Evolutionary conservation across 1,140 invertebrate genomes (phyloP).

Genomic region (Brachionus manjavacas): DNA sequence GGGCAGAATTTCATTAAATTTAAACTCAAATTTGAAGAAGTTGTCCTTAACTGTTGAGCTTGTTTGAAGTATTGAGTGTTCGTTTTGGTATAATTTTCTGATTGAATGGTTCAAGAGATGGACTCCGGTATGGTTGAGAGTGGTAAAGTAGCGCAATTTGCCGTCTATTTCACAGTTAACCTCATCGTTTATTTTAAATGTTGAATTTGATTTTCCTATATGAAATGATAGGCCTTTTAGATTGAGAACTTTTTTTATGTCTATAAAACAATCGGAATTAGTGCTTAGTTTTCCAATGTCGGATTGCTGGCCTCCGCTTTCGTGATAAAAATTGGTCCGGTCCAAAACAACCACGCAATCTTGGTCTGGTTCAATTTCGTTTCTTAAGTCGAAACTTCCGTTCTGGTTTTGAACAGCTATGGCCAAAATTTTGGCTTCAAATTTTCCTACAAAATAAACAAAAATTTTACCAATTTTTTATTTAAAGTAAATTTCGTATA

Average conservation of each 20-base stretch:
- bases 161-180: conserved; percentile 2
- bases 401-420: background rate
- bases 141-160: background rate
- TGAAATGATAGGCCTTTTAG: conserved; percentile 17
- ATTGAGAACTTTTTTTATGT: background rate
- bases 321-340: conserved; percentile 73
- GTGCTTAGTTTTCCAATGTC: conserved; percentile 68
- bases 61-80: conserved; percentile 27
- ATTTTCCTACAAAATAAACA: background rate
- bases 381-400: conserved; percentile 53
- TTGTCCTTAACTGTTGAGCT: background rate
- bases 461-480: background rate
- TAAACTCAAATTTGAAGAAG: conserved; percentile 28
- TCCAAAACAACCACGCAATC: conserved; percentile 63
- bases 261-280: background rate
- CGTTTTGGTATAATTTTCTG: background rate
- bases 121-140: conserved; percentile 15
- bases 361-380: conserved; percentile 44
- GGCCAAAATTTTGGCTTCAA: background rate
- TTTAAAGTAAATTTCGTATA: too few species aligned
- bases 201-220: background rate
- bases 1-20: conserved; percentile 14
- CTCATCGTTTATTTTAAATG: background rate
- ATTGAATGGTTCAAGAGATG: conserved; percentile 27
- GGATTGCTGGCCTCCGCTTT: conserved; percentile 72